Evolutionary conservation across 2,113 vertebrate genomes (phyloP).

Genomic region (Dipodomys merriami): DNA sequence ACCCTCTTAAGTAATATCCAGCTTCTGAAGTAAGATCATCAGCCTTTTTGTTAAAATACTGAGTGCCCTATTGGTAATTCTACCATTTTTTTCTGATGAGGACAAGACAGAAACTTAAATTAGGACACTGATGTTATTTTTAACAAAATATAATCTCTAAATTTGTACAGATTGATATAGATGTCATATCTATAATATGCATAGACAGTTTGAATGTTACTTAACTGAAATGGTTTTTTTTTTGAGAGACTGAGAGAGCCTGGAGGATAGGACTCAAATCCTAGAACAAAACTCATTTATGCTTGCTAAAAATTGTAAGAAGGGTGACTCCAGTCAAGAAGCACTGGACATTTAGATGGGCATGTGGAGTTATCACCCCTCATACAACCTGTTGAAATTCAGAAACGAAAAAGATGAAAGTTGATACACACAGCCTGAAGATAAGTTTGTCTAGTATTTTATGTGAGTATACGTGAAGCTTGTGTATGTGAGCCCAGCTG

Average conservation of each 20-base stretch:
- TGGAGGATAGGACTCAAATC: background rate
- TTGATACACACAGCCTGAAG: background rate
- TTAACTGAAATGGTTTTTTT: background rate
- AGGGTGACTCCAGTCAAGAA: too few species aligned
- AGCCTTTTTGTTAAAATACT: background rate
- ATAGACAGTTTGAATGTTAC: background rate
- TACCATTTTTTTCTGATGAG: background rate
- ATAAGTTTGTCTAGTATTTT: background rate
- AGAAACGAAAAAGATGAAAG: too few species aligned
- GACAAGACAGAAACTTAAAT: background rate
- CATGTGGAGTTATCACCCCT: too few species aligned
- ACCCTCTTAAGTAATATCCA: background rate
- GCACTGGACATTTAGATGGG: too few species aligned
- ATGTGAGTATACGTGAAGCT: background rate
- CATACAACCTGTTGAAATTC: too few species aligned
- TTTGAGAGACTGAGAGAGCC: too few species aligned
- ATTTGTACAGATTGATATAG: background rate
- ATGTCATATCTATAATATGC: background rate
- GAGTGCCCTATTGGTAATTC: background rate
- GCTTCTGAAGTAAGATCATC: background rate
- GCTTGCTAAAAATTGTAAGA: background rate
- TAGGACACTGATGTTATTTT: background rate
- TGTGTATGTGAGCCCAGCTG: background rate
- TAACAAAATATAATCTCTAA: background rate
- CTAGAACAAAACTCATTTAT: background rate